Evolutionary conservation across 2,888 invertebrate species (phyloP).

Genomic region (Rhimphoctona megacephalus): DNA sequence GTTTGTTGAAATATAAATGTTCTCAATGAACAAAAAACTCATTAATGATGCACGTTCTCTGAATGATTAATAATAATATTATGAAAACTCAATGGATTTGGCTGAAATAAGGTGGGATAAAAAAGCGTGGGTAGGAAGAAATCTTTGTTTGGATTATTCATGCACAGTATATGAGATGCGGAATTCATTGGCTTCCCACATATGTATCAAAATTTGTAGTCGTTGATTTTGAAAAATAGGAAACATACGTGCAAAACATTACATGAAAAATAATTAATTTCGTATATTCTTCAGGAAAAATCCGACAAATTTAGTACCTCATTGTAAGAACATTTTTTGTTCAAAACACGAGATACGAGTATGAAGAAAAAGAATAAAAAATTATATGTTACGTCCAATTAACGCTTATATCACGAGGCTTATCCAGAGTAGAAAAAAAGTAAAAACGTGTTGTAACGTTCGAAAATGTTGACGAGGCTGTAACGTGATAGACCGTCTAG

Average conservation of each 20-base stretch:
- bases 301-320: not conserved
- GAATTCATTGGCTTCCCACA: not conserved
- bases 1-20: not conserved
- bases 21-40: not conserved
- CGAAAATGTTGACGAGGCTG: constrained; percentile 6
- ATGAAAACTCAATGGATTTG: not conserved
- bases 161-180: not conserved
- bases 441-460: not conserved
- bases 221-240: not conserved
- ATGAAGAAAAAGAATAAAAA: not conserved
- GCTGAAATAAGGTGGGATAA: not conserved
- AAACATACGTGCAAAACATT: not conserved
- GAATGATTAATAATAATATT: not conserved
- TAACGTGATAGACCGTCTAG: constrained; percentile 4
- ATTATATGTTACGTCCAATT: not conserved
- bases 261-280: not conserved
- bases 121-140: not conserved
- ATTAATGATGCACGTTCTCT: not conserved
- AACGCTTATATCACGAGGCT: constrained; percentile 18
- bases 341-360: not conserved
- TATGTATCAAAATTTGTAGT: not conserved
- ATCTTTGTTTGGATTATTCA: not conserved
- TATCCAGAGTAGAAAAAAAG: constrained; percentile 9
- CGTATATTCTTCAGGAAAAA: not conserved
- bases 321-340: constrained; percentile 4